Percentiles rank a stretch among this genome's conserved stretches.
phyloP scores from a whole-genome alignment of 1,140 invertebrate genomes.

The Trachymyrmex septentrionalis region DNA sequence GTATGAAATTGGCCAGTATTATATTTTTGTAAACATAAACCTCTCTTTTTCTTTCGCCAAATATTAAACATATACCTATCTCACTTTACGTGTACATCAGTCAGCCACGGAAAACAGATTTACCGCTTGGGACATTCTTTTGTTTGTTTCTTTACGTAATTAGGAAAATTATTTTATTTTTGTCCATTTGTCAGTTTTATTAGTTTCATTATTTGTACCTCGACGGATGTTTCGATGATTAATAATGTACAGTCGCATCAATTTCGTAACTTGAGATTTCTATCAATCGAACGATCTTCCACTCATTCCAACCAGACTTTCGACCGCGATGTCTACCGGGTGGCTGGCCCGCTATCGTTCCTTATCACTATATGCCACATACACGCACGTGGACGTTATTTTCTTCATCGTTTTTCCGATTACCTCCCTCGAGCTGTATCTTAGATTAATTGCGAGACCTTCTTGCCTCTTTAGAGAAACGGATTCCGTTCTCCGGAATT shows the following conservation, averaged over 20 bases:
- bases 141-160: neutral
- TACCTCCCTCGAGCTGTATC: neutral
- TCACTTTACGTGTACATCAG: too few species aligned
- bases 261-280: constrained; percentile 51
- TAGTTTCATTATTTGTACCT: neutral
- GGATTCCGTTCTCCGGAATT: neutral
- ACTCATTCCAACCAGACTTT: constrained; percentile 46
- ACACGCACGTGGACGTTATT: constrained; percentile 42
- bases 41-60: too few species aligned
- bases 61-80: too few species aligned
- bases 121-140: neutral
- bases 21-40: too few species aligned
- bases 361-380: constrained; percentile 27
- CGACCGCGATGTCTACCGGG: constrained; percentile 55
- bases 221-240: constrained; percentile 4
- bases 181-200: neutral
- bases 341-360: constrained; percentile 36
- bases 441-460: neutral
- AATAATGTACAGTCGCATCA: constrained; percentile 26
- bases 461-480: neutral
- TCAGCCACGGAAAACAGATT: too few species aligned
- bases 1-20: too few species aligned
- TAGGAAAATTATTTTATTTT: neutral
- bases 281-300: constrained; percentile 57
- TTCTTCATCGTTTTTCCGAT: neutral